phyloP scores from a whole-genome alignment of 2,113 vertebrate species.

The Psittacula cyanocephala region DNA sequence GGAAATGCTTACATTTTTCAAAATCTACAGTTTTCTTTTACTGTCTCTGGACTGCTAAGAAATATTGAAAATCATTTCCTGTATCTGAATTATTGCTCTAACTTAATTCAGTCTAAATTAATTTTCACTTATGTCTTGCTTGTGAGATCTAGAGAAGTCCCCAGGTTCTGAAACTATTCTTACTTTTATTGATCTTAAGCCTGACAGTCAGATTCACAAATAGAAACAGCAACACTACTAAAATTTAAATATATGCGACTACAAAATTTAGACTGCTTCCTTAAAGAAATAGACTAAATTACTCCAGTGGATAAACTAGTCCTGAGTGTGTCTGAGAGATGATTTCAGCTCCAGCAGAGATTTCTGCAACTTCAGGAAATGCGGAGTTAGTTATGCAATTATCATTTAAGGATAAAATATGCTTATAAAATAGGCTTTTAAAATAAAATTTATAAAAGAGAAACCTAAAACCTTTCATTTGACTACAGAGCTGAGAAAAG shows the following conservation, averaged over 20 bases:
- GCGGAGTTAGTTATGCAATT: background rate
- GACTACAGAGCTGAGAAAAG: background rate
- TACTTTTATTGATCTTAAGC: background rate
- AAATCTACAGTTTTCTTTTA: background rate
- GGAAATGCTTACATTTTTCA: background rate
- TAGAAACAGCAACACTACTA: background rate
- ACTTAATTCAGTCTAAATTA: background rate
- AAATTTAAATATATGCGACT: background rate
- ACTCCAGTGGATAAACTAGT: background rate
- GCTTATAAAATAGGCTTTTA: background rate
- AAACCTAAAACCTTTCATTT: background rate
- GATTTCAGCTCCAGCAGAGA: background rate
- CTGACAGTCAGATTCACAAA: background rate
- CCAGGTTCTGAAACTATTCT: background rate
- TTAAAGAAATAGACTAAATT: background rate
- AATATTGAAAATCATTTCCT: background rate
- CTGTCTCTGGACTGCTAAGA: background rate
- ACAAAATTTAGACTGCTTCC: background rate
- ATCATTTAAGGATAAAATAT: background rate
- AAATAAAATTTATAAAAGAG: background rate
- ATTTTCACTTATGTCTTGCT: background rate
- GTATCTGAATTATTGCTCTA: background rate
- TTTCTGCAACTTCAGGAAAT: background rate
- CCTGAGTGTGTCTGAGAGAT: background rate
- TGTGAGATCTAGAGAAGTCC: background rate